Percentiles rank a stretch among this genome's conserved stretches.
These are phyloP conservation scores for Drosophila parthenogenetica DNA, from an alignment of 2,888 invertebrate species.

Conservation along the genomic window DNA sequence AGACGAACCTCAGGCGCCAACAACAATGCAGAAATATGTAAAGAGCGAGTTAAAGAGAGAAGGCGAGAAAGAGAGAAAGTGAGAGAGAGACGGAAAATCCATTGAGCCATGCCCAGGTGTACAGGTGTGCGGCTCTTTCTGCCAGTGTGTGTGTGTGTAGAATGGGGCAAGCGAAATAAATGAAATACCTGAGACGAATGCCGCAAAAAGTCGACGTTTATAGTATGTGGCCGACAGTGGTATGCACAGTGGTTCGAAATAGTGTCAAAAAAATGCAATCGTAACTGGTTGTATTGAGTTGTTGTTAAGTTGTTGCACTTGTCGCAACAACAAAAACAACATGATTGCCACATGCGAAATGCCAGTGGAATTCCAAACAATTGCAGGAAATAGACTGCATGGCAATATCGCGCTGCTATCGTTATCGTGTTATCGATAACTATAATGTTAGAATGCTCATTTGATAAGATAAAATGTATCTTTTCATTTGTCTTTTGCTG, in stretches of 20 bases:
- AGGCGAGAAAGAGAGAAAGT: background rate
- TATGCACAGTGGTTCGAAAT: constrained; percentile 64
- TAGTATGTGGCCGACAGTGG: constrained; percentile 57
- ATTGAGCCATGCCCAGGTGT: constrained; percentile 50
- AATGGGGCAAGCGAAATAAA: constrained; percentile 60
- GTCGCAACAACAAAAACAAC: constrained; percentile 4
- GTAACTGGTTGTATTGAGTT: constrained; percentile 22
- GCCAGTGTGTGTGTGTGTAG: constrained; percentile 4
- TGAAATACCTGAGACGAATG: constrained; percentile 68
- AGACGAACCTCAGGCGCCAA: constrained; percentile 35
- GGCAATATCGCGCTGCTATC: background rate
- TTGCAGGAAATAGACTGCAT: too few relatives aligned
- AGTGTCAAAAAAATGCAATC: background rate
- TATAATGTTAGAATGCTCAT: too few relatives aligned
- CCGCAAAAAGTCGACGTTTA: constrained; percentile 64
- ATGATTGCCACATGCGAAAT: constrained; percentile 14
- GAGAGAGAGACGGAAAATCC: constrained; percentile 34
- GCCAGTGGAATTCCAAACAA: background rate
- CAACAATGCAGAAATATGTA: constrained; percentile 37
- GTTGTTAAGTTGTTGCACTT: background rate
- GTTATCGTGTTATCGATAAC: background rate
- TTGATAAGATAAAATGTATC: too few relatives aligned
- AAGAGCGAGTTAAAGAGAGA: constrained; percentile 6
- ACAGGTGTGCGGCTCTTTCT: background rate
- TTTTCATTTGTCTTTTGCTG: too few relatives aligned